Percentiles rank a stretch among this genome's conserved stretches.
Conservation (phyloP, 2,113 vertebrate genomes). For the Uria lomvia region DNA sequence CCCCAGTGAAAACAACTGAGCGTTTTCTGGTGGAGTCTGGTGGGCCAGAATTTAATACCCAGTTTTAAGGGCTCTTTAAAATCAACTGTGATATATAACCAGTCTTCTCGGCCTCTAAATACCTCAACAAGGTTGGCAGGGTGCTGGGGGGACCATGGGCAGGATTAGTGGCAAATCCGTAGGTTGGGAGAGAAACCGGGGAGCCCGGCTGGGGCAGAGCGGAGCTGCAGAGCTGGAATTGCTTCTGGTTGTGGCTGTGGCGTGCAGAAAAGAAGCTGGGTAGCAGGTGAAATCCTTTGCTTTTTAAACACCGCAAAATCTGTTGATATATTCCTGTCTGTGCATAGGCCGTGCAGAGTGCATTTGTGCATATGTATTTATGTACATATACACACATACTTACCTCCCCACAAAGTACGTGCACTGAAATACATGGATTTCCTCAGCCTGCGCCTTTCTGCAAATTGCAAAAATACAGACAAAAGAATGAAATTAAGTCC, state of each 20-base stretch:
- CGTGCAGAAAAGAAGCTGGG: background rate
- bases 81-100: background rate
- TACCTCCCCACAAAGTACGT: background rate
- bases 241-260: background rate
- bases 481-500: conserved; percentile 6
- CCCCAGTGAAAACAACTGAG: background rate
- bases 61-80: background rate
- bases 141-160: background rate
- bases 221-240: background rate
- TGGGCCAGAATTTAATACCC: background rate
- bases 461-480: background rate
- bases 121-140: background rate
- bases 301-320: background rate
- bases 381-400: background rate
- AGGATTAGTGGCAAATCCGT: background rate
- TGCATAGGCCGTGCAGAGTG: background rate
- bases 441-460: background rate
- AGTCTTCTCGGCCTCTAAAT: background rate
- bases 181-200: background rate
- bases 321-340: background rate
- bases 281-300: background rate
- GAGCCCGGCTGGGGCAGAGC: fast-evolving
- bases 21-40: background rate
- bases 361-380: background rate
- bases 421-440: background rate